A percentile compares a stretch with the other conserved stretches of the same genome.
These are phyloP conservation scores for Zosterops hypoxanthus DNA, from an alignment of 2,113 vertebrate species.

Conservation along the genomic window DNA sequence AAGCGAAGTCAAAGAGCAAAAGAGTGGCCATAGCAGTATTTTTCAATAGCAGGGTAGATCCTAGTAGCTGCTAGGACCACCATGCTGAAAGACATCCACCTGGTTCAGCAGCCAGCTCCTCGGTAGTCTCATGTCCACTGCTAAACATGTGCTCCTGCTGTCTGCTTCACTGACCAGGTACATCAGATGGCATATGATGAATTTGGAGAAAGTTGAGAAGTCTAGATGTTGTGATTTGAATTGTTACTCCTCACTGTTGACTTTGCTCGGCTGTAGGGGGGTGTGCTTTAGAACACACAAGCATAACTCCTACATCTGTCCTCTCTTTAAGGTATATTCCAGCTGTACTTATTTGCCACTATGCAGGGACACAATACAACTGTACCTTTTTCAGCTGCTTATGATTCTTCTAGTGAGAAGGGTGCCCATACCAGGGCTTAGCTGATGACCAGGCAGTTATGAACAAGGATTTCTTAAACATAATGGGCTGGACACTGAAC, in stretches of 20 bases:
- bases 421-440: not conserved
- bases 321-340: not conserved
- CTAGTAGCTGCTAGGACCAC: not conserved
- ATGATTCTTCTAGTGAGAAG: not conserved
- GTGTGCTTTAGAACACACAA: not conserved
- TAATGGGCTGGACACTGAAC: not conserved
- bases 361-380: not conserved
- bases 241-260: not conserved
- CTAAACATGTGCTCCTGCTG: not conserved
- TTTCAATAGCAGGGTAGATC: not conserved
- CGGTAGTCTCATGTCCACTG: not conserved
- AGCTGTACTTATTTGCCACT: not conserved
- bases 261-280: accelerated
- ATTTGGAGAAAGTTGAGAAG: not conserved
- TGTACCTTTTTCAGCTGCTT: not conserved
- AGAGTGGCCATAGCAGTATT: not conserved
- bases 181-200: not conserved
- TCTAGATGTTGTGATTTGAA: not conserved
- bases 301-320: not conserved
- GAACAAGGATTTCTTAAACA: not conserved
- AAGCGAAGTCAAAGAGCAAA: not conserved
- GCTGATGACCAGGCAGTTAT: not conserved
- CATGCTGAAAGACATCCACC: not conserved
- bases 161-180: not conserved
- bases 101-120: not conserved